Evolutionary conservation across 1,140 invertebrate species (phyloP), one percentile per base, ranked within the genome.

Genomic region (Drosophila arizonae): DNA sequence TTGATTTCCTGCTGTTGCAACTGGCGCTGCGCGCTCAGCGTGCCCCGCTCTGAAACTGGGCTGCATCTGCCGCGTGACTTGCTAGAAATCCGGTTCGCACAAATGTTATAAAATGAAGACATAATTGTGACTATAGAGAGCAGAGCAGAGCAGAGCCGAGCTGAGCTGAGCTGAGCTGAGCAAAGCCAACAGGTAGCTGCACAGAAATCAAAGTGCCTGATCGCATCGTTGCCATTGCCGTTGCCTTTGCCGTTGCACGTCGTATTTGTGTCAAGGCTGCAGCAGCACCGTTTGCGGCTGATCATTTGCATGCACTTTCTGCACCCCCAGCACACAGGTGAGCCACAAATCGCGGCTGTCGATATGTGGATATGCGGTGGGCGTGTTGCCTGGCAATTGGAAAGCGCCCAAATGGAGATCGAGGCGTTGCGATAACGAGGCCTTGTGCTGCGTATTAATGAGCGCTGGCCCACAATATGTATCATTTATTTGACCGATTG

Each of bases 11-110:
- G 82, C 70, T 69, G 82, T 65, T 66, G 58, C 61, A 73, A 66
- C 56, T 55, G 61, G 10, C 36, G 10, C 60, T 52, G 63, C 55
- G 61, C 45, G 63, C 55, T 71, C 52, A 43, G 4, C 73, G 56
- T 73, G 56, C 56, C 39, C 17, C 57, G 41, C 13, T 39, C 57
- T 69, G 39, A 21, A 70, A 69, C 62, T 58, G 51, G 48, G 72
- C 72, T 64, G 80, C 82, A 86, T 86, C 82, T 86, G 82, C 81
- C 82, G 74, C 76, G 78, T 82, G 81, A 86, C 82, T 82, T 72
- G 82, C 75, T 65, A 64, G 48, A 76, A 82, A 88, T 87, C 82
- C 82, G 79, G 82, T 87, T 86, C 28, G 48, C 8, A 17, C 21
- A 17, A 60, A 72, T 74, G 72, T 82, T 82, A 82, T 82, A 79